These are phyloP conservation scores for Drosophila ambigua DNA, from an alignment of 1,140 invertebrate genomes.

Conservation along the genomic window DNA sequence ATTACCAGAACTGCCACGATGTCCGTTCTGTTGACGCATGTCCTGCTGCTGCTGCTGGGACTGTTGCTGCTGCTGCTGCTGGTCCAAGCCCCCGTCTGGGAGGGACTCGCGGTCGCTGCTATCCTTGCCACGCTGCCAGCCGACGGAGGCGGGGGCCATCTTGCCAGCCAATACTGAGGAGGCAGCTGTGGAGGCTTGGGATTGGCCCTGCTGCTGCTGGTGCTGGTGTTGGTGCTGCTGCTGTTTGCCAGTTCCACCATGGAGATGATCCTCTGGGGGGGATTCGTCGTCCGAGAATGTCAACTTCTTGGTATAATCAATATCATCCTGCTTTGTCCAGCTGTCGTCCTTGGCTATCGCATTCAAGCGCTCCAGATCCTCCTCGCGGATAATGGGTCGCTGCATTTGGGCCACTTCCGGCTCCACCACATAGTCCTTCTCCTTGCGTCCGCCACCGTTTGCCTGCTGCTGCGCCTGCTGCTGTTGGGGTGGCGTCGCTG, in stretches of 20 bases:
- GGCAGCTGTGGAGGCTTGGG: constrained; percentile 27
- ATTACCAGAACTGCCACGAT: constrained; percentile 70
- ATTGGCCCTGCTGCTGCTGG: constrained; percentile 33
- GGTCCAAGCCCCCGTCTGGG: constrained; percentile 45
- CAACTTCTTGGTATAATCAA: constrained; percentile 97
- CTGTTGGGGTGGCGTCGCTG: constrained; percentile 52
- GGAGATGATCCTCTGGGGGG: constrained; percentile 83
- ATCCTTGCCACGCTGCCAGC: constrained; percentile 71
- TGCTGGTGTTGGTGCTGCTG: constrained; percentile 45
- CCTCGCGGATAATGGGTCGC: constrained; percentile 95
- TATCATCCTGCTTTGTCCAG: constrained; percentile 96
- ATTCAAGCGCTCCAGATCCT: constrained; percentile 95
- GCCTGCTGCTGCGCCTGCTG: constrained; percentile 53
- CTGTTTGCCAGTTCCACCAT: constrained; percentile 16
- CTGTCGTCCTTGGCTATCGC: constrained; percentile 94
- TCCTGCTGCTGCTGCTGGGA: constrained; percentile 59
- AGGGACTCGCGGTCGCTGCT: constrained; percentile 83
- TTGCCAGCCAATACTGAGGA: constrained; percentile 46
- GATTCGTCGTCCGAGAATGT: constrained; percentile 96
- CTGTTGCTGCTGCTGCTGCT: constrained; percentile 28
- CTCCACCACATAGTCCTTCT: constrained; percentile 79
- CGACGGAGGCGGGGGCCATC: constrained; percentile 53
- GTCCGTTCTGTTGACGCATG: constrained; percentile 79
- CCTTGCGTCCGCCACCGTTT: constrained; percentile 62
- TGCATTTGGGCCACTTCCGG: constrained; percentile 84